These are phyloP conservation scores for Pantelozetes paolii DNA, from an alignment of 2,888 invertebrate species.

Conservation along the genomic window DNA sequence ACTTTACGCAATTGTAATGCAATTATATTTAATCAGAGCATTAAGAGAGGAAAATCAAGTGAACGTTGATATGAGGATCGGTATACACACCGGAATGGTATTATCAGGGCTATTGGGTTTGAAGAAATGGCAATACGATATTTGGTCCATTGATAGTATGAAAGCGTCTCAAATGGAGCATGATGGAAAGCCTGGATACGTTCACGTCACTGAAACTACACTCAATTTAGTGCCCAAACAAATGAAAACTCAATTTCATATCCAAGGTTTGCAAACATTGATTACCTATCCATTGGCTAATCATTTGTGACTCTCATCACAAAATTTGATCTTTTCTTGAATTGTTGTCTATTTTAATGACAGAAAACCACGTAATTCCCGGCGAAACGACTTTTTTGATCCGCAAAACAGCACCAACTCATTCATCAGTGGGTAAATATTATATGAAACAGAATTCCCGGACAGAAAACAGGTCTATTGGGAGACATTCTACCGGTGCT, in stretches of 20 bases:
- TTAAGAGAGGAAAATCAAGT: slow-evolving; percentile 71
- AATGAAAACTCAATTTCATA: slow-evolving; percentile 18
- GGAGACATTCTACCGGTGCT: neutral
- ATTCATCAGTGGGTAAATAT: neutral
- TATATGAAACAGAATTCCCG: slow-evolving; percentile 15
- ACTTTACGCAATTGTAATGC: too few species aligned
- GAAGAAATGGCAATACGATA: slow-evolving; percentile 92
- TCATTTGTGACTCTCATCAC: too few species aligned
- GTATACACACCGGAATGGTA: slow-evolving; percentile 86
- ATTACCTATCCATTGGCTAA: neutral
- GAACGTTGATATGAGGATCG: slow-evolving; percentile 88
- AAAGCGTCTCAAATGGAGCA: slow-evolving; percentile 94
- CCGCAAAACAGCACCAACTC: neutral
- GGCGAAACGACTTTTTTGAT: slow-evolving; percentile 38
- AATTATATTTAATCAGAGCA: slow-evolving; percentile 53
- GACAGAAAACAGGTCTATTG: neutral
- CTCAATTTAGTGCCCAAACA: slow-evolving; percentile 39
- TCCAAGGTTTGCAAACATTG: slow-evolving; percentile 34
- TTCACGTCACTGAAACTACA: slow-evolving; percentile 76
- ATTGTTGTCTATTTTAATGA: neutral
- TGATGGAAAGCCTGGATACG: slow-evolving; percentile 80
- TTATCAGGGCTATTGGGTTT: slow-evolving; percentile 85
- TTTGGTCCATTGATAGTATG: slow-evolving; percentile 84
- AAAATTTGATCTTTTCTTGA: neutral
- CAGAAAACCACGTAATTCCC: slow-evolving; percentile 38